These are phyloP conservation scores for Stomatorhinus ivindoensis DNA, from an alignment of 2,113 vertebrate species.

Conservation along the genomic window DNA sequence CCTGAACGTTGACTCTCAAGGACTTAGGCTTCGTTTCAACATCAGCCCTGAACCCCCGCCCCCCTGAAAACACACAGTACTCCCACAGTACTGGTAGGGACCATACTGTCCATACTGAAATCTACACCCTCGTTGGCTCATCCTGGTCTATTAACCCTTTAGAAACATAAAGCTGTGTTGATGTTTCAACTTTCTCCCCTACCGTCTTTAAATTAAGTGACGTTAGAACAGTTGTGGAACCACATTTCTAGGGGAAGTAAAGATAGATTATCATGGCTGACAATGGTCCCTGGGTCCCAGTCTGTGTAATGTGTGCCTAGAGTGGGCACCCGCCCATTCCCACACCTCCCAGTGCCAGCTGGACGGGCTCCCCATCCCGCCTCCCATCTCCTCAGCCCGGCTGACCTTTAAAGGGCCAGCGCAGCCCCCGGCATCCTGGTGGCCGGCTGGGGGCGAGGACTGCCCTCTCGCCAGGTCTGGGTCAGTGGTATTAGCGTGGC, in stretches of 20 bases:
- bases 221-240: background rate
- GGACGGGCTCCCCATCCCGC: slow-evolving; percentile 18
- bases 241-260: background rate
- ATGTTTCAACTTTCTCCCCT: background rate
- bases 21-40: background rate
- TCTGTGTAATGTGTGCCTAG: background rate
- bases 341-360: slow-evolving; percentile 28
- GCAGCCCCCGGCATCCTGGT: slow-evolving; percentile 55
- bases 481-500: slow-evolving; percentile 34
- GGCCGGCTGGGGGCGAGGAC: slow-evolving; percentile 58
- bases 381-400: slow-evolving; percentile 36
- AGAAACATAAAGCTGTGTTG: background rate
- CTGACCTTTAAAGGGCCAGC: slow-evolving; percentile 69
- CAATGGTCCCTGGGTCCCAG: slow-evolving; percentile 7
- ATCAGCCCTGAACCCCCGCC: background rate
- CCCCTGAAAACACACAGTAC: background rate
- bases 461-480: slow-evolving; percentile 48
- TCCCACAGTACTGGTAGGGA: background rate
- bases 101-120: background rate
- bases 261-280: background rate
- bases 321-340: slow-evolving; percentile 1
- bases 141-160: background rate
- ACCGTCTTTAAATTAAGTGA: background rate
- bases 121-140: background rate
- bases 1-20: background rate